phyloP scores from a whole-genome alignment of 2,888 invertebrate species.

The Drosophila lutescens region DNA sequence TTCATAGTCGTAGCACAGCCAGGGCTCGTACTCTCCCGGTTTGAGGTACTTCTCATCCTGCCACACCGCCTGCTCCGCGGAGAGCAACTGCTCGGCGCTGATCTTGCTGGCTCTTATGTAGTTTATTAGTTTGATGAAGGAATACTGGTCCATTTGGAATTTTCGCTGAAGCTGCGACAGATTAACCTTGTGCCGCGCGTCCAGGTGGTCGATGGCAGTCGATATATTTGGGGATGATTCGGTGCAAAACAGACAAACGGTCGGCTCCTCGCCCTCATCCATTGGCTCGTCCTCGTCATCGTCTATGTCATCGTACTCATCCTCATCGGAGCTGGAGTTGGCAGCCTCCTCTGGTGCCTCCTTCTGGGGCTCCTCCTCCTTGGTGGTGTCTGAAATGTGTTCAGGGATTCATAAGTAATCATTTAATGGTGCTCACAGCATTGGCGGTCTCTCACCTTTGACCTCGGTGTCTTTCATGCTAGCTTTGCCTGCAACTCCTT shows the following conservation, averaged over 20 bases:
- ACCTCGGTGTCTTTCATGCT: conserved; percentile 33
- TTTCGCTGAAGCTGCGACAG: conserved; percentile 88
- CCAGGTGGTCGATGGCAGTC: conserved; percentile 88
- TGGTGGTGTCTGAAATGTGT: conserved; percentile 3
- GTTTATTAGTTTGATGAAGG: conserved; percentile 92
- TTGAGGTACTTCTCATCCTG: conserved; percentile 91
- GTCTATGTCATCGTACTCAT: conserved; percentile 64
- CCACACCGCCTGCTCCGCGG: conserved; percentile 87
- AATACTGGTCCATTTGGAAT: conserved; percentile 92
- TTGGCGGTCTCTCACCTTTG: neutral
- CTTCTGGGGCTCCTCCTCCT: conserved; percentile 4
- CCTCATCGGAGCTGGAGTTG: conserved; percentile 53
- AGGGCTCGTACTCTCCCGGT: conserved; percentile 90
- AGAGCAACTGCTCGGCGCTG: conserved; percentile 86
- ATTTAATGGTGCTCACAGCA: neutral
- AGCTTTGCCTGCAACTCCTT: neutral
- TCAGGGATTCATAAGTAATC: neutral
- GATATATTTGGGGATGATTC: conserved; percentile 87
- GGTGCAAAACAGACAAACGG: conserved; percentile 90
- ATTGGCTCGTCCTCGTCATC: conserved; percentile 85
- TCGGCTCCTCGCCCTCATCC: conserved; percentile 82
- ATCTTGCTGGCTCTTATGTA: conserved; percentile 89
- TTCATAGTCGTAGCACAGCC: conserved; percentile 89
- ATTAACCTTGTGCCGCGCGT: conserved; percentile 88
- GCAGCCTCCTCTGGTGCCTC: conserved; percentile 1